Percentiles rank a stretch among this genome's conserved stretches.
Evolutionary conservation across 2,888 invertebrate species (phyloP).

Genomic region (Pecten maximus): DNA sequence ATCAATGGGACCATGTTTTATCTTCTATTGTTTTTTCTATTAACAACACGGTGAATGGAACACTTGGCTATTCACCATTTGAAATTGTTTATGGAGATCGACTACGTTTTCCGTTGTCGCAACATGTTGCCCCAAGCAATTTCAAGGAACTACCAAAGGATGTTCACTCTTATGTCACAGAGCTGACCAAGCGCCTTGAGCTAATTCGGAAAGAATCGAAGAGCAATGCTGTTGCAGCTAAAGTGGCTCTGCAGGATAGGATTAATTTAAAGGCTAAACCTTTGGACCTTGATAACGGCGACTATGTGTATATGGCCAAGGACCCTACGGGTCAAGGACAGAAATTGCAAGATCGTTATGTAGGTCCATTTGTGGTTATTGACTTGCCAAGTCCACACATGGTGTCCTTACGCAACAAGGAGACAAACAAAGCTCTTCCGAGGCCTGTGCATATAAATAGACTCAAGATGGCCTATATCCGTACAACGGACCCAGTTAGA

Average conservation of each 20-base stretch:
- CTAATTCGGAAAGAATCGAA: slow-evolving; percentile 37
- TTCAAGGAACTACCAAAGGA: slow-evolving; percentile 46
- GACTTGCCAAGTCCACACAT: slow-evolving; percentile 41
- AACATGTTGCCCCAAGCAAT: slow-evolving; percentile 40
- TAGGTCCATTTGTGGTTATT: slow-evolving; percentile 45
- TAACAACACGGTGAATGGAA: slow-evolving; percentile 52
- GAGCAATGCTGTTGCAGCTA: slow-evolving; percentile 22
- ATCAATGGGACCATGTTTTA: slow-evolving; percentile 47
- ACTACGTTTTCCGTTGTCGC: slow-evolving; percentile 52
- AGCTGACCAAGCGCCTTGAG: background rate
- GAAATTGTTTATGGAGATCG: slow-evolving; percentile 54
- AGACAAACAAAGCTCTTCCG: slow-evolving; percentile 22
- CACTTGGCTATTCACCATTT: slow-evolving; percentile 51
- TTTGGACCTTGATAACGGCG: background rate
- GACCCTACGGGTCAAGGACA: slow-evolving; percentile 38
- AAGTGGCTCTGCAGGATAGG: background rate
- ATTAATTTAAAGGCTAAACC: background rate
- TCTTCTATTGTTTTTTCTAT: slow-evolving; percentile 52
- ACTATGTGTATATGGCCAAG: slow-evolving; percentile 43
- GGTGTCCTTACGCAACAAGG: slow-evolving; percentile 34
- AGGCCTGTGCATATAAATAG: slow-evolving; percentile 51
- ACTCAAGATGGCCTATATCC: slow-evolving; percentile 48
- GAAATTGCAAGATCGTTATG: slow-evolving; percentile 43
- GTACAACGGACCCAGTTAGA: slow-evolving; percentile 37
- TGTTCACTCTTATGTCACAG: slow-evolving; percentile 38